These are phyloP conservation scores for Mus pahari DNA, from an alignment of 2,113 vertebrate species.

Conservation along the genomic window DNA sequence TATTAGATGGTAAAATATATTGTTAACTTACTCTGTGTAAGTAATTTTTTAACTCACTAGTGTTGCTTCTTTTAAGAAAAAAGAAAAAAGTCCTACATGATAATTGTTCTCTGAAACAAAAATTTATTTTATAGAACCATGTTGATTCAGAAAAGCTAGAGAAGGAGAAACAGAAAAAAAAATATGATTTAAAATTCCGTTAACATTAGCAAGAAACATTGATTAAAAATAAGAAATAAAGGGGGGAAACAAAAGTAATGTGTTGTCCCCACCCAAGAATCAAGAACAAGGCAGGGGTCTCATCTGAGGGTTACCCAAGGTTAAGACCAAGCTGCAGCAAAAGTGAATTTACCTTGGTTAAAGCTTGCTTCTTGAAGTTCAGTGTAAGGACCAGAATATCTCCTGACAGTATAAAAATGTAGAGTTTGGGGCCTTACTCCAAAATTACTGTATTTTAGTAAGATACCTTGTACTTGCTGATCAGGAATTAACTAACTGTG, in stretches of 20 bases:
- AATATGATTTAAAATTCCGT: neutral
- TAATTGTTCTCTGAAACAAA: slow-evolving; percentile 41
- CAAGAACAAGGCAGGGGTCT: neutral
- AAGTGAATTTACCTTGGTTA: neutral
- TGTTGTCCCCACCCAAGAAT: neutral
- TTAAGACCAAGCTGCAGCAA: neutral
- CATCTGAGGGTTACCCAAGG: neutral
- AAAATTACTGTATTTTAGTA: neutral
- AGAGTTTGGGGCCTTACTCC: too few relatives aligned
- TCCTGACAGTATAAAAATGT: neutral
- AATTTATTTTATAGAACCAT: neutral
- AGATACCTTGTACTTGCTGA: neutral
- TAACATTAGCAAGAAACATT: neutral
- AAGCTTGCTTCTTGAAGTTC: neutral
- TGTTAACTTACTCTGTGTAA: slow-evolving; percentile 30
- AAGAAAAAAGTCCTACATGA: neutral
- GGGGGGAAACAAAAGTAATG: neutral
- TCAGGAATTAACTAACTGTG: neutral
- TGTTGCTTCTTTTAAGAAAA: neutral
- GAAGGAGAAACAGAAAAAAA: slow-evolving; percentile 1
- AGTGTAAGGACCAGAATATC: neutral
- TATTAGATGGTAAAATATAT: slow-evolving; percentile 34
- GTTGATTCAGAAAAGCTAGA: slow-evolving; percentile 2
- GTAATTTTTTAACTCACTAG: slow-evolving; percentile 18
- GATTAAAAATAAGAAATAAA: neutral